Evolutionary conservation across 2,888 invertebrate genomes (phyloP).

Genomic region (Drosophila conformis): DNA sequence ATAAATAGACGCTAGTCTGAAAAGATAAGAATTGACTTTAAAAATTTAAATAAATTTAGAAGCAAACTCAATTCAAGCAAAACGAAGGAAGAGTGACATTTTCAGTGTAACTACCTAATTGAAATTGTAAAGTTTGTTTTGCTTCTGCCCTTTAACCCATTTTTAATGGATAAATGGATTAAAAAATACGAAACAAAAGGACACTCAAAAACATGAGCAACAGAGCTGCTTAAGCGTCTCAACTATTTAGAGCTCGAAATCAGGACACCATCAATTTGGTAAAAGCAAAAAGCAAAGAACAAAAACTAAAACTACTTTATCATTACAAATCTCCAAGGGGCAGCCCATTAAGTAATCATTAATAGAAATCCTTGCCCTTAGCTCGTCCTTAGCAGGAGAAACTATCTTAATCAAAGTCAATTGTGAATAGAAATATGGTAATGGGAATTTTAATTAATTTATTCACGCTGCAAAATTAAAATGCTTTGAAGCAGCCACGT

Average conservation of each 20-base stretch:
- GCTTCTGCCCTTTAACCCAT: not conserved
- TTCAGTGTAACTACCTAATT: not conserved
- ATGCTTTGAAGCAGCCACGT: conserved; percentile 4
- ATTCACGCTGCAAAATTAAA: conserved; percentile 15
- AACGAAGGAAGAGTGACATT: not conserved
- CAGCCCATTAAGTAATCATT: conserved; percentile 2
- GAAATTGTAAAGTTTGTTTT: not conserved
- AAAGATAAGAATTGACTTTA: not conserved
- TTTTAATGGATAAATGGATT: not conserved
- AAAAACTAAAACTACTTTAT: not conserved
- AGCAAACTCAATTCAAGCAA: not conserved
- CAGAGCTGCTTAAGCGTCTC: not conserved
- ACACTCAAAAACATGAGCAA: not conserved
- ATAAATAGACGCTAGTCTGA: not conserved
- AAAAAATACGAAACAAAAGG: not conserved
- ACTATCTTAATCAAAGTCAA: conserved; percentile 28
- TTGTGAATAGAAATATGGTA: not conserved
- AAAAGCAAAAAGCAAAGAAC: not conserved
- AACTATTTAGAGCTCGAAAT: not conserved
- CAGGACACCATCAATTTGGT: not conserved
- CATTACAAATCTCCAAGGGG: not conserved
- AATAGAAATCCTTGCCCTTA: not conserved
- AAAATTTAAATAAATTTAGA: not conserved
- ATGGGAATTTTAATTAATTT: conserved; percentile 31
- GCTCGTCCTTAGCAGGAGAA: not conserved